Evolutionary conservation across 1,140 invertebrate species (phyloP).

Genomic region (Octopus sinensis): DNA sequence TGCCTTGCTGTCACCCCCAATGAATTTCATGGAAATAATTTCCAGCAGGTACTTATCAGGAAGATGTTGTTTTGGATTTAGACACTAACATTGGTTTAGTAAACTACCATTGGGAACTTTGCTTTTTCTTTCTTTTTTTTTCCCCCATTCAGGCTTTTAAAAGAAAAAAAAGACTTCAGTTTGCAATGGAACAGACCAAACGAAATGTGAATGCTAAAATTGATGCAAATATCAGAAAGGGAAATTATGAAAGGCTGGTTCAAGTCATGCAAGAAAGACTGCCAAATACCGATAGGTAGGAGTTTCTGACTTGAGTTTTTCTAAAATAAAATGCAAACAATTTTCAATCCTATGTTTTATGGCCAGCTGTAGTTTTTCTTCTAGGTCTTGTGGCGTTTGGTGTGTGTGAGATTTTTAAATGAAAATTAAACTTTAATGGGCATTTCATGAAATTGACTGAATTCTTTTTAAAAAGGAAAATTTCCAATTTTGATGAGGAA

Average conservation of each 20-base stretch:
- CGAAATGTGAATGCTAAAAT: not conserved
- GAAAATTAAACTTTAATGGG: too few relatives aligned
- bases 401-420: too few relatives aligned
- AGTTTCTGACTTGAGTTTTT: too few relatives aligned
- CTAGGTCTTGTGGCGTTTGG: too few relatives aligned
- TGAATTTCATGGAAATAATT: not conserved
- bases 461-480: too few relatives aligned
- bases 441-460: too few relatives aligned
- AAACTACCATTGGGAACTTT: too few relatives aligned
- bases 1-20: not conserved
- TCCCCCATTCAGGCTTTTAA: not conserved
- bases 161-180: not conserved
- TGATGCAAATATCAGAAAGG: not conserved
- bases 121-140: not conserved
- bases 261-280: slow-evolving; percentile 8
- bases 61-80: not conserved
- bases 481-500: too few relatives aligned
- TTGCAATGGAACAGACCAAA: not conserved
- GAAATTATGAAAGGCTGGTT: slow-evolving; percentile 13
- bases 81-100: too few relatives aligned
- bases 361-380: too few relatives aligned
- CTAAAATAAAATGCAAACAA: too few relatives aligned
- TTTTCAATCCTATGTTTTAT: too few relatives aligned
- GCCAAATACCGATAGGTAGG: slow-evolving; percentile 10
- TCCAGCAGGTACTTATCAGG: not conserved